Evolutionary conservation across 2,797 vertebrate genomes (phyloP), one percentile per base, ranked within the genome.

Genomic region (Hydrolagus colliei): DNA sequence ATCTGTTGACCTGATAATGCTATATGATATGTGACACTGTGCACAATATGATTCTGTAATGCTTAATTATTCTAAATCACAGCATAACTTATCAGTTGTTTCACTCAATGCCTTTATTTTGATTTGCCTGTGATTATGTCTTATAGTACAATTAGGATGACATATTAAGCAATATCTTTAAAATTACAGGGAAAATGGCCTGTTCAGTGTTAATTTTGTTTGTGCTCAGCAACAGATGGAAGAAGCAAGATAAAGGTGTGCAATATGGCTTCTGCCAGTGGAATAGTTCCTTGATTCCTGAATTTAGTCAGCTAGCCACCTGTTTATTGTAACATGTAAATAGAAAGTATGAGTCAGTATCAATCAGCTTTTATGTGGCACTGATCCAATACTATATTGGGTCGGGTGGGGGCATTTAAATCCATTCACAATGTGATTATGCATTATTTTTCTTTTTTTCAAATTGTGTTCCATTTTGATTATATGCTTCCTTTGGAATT

Each of bases 391-490:
- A 84, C 22, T 84, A 71, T 84, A 35, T 84, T 27, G 27, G 27
- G 27, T 27, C 27, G 68, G 67, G 67, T 35, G 67, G 68, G 41
- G 9, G 10, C 11, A 20, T 82, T 82, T 84, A 68, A 84, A 84
- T 11, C 79, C 68, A 65, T 84, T 20, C 79, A 52, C 79, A 63
- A 84, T 67, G 63, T 41, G 79, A 63, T 84, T 84, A 63, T 84
- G 65, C 79, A 84, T 84, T 67, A 63, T 82, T 73, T 73, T 9
- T 84, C 63, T 68, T 16, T 27, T 84, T 84, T 71, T 41, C 27
- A 84, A 84, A 68, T 82, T 63, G 67, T 71, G 16, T 84, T 84
- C 79, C 79, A 32, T 84, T 84, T 32, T 84, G 79, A 84, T n/a
- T 71, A 27, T 68, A 41, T 84, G 65, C 65, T 84, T 79, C 52